These are phyloP conservation scores for Sesamia inferens DNA, from an alignment of 2,888 invertebrate genomes.

Conservation along the genomic window DNA sequence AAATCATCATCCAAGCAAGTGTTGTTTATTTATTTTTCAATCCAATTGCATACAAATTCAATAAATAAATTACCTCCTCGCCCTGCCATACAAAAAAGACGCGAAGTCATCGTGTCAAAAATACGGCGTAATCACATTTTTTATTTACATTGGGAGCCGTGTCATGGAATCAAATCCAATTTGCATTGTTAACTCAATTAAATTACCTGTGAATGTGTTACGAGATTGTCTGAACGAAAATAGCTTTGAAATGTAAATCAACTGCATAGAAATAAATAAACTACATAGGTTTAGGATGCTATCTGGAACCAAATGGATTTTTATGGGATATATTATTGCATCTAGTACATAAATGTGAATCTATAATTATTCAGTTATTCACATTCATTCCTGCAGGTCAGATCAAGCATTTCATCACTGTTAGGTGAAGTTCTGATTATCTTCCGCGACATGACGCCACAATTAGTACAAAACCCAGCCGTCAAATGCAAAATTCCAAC, in stretches of 20 bases:
- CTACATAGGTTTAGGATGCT: too few species aligned
- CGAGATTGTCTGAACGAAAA: neutral
- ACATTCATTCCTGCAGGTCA: too few species aligned
- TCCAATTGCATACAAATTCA: neutral
- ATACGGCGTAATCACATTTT: conserved; percentile 5
- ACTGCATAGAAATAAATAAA: too few species aligned
- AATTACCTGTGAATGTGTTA: neutral
- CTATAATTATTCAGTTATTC: too few species aligned
- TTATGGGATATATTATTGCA: too few species aligned
- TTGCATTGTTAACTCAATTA: conserved; percentile 13
- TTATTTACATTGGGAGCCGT: conserved; percentile 16
- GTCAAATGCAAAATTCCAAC: too few species aligned
- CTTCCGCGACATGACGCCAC: too few species aligned
- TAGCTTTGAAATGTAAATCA: neutral
- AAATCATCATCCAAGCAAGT: neutral
- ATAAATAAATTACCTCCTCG: neutral
- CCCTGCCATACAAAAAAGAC: neutral
- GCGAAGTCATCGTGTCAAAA: neutral
- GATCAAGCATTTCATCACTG: too few species aligned
- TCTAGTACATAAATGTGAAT: too few species aligned
- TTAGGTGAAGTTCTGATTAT: too few species aligned
- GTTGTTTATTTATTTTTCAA: conserved; percentile 2
- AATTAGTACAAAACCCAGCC: too few species aligned
- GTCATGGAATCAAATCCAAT: conserved; percentile 12
- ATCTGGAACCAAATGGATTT: too few species aligned